Conservation (phyloP, 2,888 invertebrate species). For the Timema podura region DNA sequence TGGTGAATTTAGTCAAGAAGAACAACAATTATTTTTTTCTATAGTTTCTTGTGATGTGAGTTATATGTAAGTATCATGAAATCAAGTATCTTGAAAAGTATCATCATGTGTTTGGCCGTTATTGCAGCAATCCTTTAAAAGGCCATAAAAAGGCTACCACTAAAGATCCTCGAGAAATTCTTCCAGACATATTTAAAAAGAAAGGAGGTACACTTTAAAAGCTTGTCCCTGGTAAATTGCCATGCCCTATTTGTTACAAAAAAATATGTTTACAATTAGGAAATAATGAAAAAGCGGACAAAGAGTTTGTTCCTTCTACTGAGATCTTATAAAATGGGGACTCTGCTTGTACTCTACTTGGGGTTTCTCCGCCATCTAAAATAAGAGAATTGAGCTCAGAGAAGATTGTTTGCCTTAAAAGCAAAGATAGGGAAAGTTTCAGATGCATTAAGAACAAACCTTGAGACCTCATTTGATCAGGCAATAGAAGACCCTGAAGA, state of each 20-base stretch:
- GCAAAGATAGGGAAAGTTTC: conserved; percentile 1
- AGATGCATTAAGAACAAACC: conserved; percentile 1
- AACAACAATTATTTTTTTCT: background rate
- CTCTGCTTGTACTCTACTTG: background rate
- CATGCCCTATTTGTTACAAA: background rate
- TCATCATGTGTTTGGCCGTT: background rate
- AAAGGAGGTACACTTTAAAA: conserved; percentile 4
- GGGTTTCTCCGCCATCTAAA: conserved; percentile 10
- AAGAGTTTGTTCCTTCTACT: conserved; percentile 1
- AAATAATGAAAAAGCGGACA: conserved; percentile 6
- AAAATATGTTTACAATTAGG: background rate
- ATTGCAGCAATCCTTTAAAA: conserved; percentile 10
- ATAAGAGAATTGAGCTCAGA: background rate
- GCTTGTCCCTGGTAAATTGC: conserved; percentile 7
- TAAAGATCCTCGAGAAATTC: background rate
- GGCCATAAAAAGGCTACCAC: background rate
- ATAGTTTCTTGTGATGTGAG: background rate
- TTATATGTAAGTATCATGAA: conserved; percentile 2
- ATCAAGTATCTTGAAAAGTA: conserved; percentile 12
- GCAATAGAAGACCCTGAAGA: background rate
- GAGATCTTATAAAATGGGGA: background rate
- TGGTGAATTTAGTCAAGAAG: background rate
- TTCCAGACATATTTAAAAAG: conserved; percentile 4
- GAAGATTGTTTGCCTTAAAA: background rate
- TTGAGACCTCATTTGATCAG: background rate